A percentile compares a stretch with the other conserved stretches of the same genome.
These are phyloP conservation scores for Trachymyrmex septentrionalis DNA, from an alignment of 1,140 invertebrate species.

Conservation along the genomic window DNA sequence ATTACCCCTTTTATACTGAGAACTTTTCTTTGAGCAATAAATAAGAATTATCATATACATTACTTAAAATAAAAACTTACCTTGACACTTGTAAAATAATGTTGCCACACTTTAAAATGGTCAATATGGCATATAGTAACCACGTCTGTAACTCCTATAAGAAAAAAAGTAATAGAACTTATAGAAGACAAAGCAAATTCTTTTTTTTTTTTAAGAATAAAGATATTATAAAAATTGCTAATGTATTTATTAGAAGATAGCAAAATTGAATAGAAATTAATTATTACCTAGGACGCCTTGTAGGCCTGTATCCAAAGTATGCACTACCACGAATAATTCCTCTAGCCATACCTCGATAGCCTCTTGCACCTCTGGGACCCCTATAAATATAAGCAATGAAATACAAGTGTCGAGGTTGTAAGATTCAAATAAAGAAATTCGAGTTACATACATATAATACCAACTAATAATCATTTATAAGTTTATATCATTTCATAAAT, in stretches of 20 bases:
- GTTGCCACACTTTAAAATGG: slow-evolving; percentile 79
- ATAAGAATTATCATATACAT: slow-evolving; percentile 18
- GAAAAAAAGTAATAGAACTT: slow-evolving; percentile 64
- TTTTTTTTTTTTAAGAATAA: background rate
- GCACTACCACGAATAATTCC: slow-evolving; percentile 89
- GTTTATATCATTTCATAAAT: background rate
- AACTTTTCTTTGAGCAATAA: slow-evolving; percentile 62
- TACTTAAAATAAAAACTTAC: slow-evolving; percentile 79
- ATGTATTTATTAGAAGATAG: slow-evolving; percentile 10
- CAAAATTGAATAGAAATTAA: slow-evolving; percentile 23
- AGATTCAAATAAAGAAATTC: slow-evolving; percentile 21
- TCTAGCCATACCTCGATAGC: slow-evolving; percentile 88
- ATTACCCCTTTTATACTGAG: background rate
- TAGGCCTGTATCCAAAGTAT: slow-evolving; percentile 90
- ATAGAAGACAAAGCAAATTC: background rate
- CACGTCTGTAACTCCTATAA: slow-evolving; percentile 85
- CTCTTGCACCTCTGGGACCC: slow-evolving; percentile 90
- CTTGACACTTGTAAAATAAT: slow-evolving; percentile 77
- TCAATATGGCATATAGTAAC: slow-evolving; percentile 86
- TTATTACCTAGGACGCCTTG: slow-evolving; percentile 90
- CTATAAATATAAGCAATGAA: slow-evolving; percentile 79
- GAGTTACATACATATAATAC: background rate
- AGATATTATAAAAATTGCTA: background rate
- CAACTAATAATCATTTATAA: slow-evolving; percentile 5
- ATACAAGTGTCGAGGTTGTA: background rate